A percentile compares a stretch with the other conserved stretches of the same genome.
These are phyloP conservation scores for Drosophila orena DNA, from an alignment of 1,140 invertebrate species.

Conservation along the genomic window DNA sequence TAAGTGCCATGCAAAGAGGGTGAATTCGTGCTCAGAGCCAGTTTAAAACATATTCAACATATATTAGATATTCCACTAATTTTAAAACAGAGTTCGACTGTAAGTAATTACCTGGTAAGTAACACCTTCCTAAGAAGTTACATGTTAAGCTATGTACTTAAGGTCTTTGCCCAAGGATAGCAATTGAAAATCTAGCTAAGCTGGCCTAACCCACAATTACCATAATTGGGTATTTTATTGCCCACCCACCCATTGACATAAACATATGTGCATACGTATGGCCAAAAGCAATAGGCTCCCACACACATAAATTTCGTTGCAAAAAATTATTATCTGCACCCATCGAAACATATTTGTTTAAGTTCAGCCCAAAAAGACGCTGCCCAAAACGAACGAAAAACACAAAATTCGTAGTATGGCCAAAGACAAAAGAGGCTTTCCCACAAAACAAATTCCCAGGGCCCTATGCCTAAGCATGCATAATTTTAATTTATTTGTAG, in stretches of 20 bases:
- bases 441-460: conserved; percentile 73
- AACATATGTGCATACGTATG: background rate
- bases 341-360: conserved; percentile 51
- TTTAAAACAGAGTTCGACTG: too few relatives aligned
- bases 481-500: conserved; percentile 84
- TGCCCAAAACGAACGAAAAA: background rate
- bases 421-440: conserved; percentile 62
- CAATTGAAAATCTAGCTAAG: background rate
- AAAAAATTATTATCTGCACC: conserved; percentile 36
- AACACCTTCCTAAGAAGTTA: background rate
- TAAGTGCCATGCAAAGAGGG: conserved; percentile 38
- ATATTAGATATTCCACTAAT: too few relatives aligned
- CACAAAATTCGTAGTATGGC: conserved; percentile 32
- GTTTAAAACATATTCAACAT: background rate
- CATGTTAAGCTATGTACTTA: too few relatives aligned
- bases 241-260: conserved; percentile 27
- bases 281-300: conserved; percentile 14
- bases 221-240: conserved; percentile 21
- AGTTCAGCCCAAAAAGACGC: conserved; percentile 35
- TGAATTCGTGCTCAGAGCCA: conserved; percentile 3
- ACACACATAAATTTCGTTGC: conserved; percentile 45
- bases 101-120: background rate
- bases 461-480: conserved; percentile 73
- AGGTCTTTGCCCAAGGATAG: background rate
- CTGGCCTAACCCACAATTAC: background rate